Conservation (phyloP, 2,888 invertebrate species). For the Meandrusa payeni region DNA sequence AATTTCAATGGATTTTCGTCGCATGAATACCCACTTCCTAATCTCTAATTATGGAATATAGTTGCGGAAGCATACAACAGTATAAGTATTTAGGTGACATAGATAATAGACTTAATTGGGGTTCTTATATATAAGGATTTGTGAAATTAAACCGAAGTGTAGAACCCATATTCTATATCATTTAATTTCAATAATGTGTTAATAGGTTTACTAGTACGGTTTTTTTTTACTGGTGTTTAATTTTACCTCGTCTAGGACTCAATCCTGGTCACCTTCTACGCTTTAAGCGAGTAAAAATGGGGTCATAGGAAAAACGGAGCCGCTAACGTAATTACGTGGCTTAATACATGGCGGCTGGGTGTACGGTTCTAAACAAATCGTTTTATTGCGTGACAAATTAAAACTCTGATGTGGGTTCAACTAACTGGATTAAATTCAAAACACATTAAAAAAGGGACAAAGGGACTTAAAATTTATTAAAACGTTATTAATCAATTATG, state of each 20-base stretch:
- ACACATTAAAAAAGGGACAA: neutral
- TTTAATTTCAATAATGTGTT: too few species aligned
- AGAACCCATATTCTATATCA: too few species aligned
- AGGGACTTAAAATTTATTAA: too few species aligned
- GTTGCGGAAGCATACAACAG: neutral
- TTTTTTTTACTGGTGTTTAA: too few species aligned
- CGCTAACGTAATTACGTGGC: neutral
- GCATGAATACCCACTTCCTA: neutral
- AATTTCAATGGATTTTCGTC: neutral
- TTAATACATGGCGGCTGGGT: neutral
- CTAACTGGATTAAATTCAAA: constrained; percentile 6
- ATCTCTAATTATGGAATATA: neutral
- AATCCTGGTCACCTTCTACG: neutral
- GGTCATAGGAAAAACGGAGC: constrained; percentile 2
- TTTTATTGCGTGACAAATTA: constrained; percentile 14
- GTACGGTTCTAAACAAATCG: constrained; percentile 7
- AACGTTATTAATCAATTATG: too few species aligned
- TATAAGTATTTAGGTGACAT: too few species aligned
- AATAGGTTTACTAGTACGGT: too few species aligned
- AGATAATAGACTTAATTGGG: too few species aligned
- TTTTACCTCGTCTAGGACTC: too few species aligned
- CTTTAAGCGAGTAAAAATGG: neutral
- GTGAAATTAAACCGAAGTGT: too few species aligned
- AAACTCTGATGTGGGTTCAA: neutral
- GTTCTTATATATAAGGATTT: too few species aligned